Base-by-base conservation (phyloP, 2,888 invertebrate species). In the Branchellion lobata region DNA sequence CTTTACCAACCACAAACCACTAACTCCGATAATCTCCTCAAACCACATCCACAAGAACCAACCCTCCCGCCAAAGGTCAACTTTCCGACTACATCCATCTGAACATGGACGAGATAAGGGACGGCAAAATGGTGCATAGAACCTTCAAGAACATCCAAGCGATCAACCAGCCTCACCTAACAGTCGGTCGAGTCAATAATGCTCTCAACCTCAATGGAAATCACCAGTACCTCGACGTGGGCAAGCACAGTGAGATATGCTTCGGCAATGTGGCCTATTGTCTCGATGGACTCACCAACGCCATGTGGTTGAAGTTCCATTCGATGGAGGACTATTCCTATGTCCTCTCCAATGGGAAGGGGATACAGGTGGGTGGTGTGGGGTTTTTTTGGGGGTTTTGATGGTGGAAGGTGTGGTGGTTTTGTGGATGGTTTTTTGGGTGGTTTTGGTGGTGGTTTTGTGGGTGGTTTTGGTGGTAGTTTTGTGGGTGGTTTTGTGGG, bases 161-260 rank as follows among this genome's bases (percentile, higher is more conserved):
- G 14, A 40, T 80, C n/a, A 85, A 85, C 2, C 79, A 81, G 51
- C 84, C 85, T 0, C 24, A 72, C 0, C 53, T 84, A 40, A 84
- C 84, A n/a, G 83, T 83, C 0, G 86, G 86, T n/a, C 83, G 83
- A 57, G 82, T 86, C 0, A 84, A 84, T 21, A 84, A 85, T 68
- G 87, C 86, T 3, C 68, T 87, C 24, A 78, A 82, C 8, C 83
- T 87, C 18, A 83, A 83, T 69, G 86, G 86, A 3, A 81, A 81
- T n/a, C 81, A 82, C 11, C 86, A 87, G 81, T 87, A 85, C 69
- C 79, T 86, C 11, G 85, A 87, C 81, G 75, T 86, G 1, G 86
- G 86, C 5, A 80, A 82, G 2, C 84, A 84, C 21, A 72, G 77
- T 0, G 82, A 84, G 18, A 82, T 81, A n/a, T 87, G 87, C 78